Evolutionary conservation across 2,797 vertebrate species (phyloP).

Genomic region (Antennarius maculatus): DNA sequence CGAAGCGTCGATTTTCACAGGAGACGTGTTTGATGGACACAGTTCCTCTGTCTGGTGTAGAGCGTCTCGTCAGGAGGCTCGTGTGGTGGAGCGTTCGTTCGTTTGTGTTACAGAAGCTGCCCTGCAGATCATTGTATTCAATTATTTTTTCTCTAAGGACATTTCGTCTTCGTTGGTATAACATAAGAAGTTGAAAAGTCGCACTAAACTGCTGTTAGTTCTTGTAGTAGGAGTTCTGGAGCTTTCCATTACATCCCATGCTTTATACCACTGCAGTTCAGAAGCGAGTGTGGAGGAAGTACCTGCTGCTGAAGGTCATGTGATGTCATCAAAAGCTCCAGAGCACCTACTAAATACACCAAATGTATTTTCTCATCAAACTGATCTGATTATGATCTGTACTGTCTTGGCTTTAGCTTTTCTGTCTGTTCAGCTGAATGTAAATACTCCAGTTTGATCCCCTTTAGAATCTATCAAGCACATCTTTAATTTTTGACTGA

Average conservation of each 20-base stretch:
- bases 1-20: neutral
- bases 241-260: neutral
- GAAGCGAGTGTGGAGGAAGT: neutral
- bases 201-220: neutral
- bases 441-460: neutral
- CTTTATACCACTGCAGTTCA: neutral
- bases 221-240: neutral
- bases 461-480: conserved; percentile 1
- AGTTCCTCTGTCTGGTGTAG: neutral
- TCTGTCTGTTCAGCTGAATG: neutral
- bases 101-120: neutral
- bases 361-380: neutral
- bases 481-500: neutral
- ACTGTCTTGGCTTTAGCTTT: neutral
- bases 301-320: neutral
- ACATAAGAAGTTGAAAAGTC: neutral
- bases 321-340: neutral
- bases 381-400: neutral
- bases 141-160: neutral
- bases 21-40: conserved; percentile 32
- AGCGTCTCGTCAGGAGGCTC: neutral
- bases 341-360: neutral
- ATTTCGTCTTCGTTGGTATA: neutral
- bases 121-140: neutral
- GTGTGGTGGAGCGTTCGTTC: neutral